Evolutionary conservation across 2,888 invertebrate genomes (phyloP).

Genomic region (Oithona nana): DNA sequence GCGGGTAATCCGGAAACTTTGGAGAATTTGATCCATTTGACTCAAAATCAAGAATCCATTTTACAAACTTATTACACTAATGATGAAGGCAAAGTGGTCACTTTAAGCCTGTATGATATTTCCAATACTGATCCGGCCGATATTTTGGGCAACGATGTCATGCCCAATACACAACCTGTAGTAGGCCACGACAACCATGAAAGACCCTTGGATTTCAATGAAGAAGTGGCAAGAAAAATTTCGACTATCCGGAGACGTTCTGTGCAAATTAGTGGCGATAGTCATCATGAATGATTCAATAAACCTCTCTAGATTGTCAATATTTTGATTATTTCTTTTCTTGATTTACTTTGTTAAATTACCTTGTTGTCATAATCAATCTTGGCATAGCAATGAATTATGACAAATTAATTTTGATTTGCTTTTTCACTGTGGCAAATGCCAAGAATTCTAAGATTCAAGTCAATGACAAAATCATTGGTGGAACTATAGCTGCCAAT

Average conservation of each 20-base stretch:
- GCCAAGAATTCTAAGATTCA: too few relatives aligned
- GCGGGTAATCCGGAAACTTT: neutral
- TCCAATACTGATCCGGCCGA: neutral
- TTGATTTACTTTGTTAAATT: too few relatives aligned
- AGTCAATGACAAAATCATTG: too few relatives aligned
- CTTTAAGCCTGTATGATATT: conserved; percentile 2
- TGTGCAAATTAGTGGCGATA: neutral
- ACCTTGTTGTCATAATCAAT: too few relatives aligned
- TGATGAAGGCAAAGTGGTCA: conserved; percentile 5
- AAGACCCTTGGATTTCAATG: neutral
- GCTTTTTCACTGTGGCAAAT: too few relatives aligned
- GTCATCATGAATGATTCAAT: neutral
- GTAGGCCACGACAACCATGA: neutral
- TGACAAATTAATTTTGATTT: too few relatives aligned
- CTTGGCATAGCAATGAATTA: too few relatives aligned
- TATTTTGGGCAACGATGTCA: neutral
- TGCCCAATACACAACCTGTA: neutral
- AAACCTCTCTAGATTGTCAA: too few relatives aligned
- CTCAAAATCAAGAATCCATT: conserved; percentile 2
- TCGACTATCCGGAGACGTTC: neutral
- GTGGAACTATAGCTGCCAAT: too few relatives aligned
- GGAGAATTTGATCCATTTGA: neutral
- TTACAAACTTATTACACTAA: neutral
- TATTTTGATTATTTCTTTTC: too few relatives aligned
- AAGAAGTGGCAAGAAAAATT: neutral